phyloP scores from a whole-genome alignment of 2,113 vertebrate species.

The Ascaphus truei region DNA sequence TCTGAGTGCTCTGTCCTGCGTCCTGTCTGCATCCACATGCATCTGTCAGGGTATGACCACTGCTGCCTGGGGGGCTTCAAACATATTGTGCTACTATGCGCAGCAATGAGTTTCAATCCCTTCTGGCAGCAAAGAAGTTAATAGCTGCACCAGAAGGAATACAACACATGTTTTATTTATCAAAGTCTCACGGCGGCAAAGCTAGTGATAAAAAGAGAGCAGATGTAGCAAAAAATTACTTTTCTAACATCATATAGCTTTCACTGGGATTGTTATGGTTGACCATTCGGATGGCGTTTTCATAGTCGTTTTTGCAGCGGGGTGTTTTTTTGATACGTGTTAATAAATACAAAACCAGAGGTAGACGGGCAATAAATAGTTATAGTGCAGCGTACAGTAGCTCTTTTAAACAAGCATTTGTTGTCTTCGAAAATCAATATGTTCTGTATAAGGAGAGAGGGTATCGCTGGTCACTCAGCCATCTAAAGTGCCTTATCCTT shows the following conservation, averaged over 20 bases:
- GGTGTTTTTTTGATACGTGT: background rate
- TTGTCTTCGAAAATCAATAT: no score
- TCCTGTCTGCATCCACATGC: conserved; percentile 49
- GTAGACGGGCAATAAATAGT: background rate
- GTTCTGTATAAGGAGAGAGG: no score
- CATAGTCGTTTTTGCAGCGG: background rate
- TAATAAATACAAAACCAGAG: background rate
- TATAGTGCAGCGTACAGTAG: background rate
- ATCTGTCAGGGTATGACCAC: conserved; percentile 61
- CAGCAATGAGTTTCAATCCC: background rate
- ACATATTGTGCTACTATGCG: background rate
- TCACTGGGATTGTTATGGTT: no score
- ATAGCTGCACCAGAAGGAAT: background rate
- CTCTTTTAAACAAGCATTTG: background rate
- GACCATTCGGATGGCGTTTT: background rate
- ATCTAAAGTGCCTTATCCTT: no score
- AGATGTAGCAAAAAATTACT: background rate
- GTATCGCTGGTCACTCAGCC: no score
- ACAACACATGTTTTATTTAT: conserved; percentile 7
- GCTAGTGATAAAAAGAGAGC: background rate
- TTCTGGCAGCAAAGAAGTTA: background rate
- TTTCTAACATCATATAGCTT: background rate
- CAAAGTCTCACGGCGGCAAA: conserved; percentile 9
- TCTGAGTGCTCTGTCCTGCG: conserved; percentile 48
- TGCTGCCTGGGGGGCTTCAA: conserved; percentile 6